Evolutionary conservation across 2,888 invertebrate species (phyloP), one percentile per base, ranked within the genome.

Genomic region (Isotomurus palustris): DNA sequence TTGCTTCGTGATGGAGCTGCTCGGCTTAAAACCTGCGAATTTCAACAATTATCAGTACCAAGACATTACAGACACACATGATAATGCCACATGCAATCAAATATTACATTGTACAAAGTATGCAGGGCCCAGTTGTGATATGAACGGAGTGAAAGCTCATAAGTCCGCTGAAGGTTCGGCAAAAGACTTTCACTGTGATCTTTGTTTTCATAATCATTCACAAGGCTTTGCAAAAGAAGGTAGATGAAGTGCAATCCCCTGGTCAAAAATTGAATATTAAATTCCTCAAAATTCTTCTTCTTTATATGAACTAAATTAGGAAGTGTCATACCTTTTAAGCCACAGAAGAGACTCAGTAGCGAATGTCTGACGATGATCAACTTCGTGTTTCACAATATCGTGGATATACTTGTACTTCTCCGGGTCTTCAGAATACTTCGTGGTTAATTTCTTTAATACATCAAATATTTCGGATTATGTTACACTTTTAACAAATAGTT

Each of bases 101-200:
- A 32, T 40, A 17, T 47, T 47, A 47, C 47, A 12, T 27, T n/a
- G 28, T 27, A 47, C 29, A 47, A 19, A 27, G 25, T 47, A 12
- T 47, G 47, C 12, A 47, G 25, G n/a, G 28, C 19, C 47, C 47
- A 47, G 28, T 47, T 47, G 47, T 47, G 47, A 47, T 47, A 47
- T 4, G 47, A 29, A 8, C 24, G 4, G 3, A 47, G 28, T 28
- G 47, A 21, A 4, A 47, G 10, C 5, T 47, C 47, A 17, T 47
- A 47, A 47, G 28, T 47, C 10, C 5, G n/a, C 17, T 29, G 47
- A 5, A 47, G n/a, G 28, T 49, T 49, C 10, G 19, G 22, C 6
- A 32, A 22, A 49, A 49, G 12, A 35, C 22, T 19, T 21, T 49
- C 49, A 3, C 22, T n/a, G 3, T 12, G 17, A 17, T 17, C 22